phyloP scores from a whole-genome alignment of 2,888 invertebrate genomes.

The Pyrgus malvae region DNA sequence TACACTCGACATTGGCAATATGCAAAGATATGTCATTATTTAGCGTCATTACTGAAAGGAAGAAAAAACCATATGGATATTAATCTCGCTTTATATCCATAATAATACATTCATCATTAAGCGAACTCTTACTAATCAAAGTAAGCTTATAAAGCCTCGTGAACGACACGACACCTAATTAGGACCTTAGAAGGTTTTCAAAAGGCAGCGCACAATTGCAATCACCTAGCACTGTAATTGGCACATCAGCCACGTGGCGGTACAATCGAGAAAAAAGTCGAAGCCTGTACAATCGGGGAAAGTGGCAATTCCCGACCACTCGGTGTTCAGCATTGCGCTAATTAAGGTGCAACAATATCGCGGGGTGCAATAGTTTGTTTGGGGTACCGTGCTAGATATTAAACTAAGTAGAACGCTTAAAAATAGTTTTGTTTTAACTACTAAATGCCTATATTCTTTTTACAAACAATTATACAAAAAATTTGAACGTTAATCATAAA shows the following conservation, averaged over 20 bases:
- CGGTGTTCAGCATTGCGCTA: conserved; percentile 54
- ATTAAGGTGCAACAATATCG: conserved; percentile 59
- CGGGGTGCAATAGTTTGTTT: conserved; percentile 43
- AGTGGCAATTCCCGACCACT: conserved; percentile 63
- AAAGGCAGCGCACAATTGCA: conserved; percentile 36
- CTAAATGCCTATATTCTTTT: too few species aligned
- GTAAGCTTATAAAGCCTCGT: neutral
- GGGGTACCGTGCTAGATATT: conserved; percentile 37
- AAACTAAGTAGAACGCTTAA: too few species aligned
- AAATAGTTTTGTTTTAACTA: too few species aligned
- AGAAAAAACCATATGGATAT: too few species aligned
- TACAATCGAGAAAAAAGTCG: conserved; percentile 45
- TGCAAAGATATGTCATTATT: too few species aligned
- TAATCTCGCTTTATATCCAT: too few species aligned
- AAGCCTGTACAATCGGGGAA: conserved; percentile 45
- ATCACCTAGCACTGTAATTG: conserved; percentile 50
- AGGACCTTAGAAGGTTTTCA: conserved; percentile 37
- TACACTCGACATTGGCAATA: too few species aligned
- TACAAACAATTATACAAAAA: too few species aligned
- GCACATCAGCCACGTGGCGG: conserved; percentile 47
- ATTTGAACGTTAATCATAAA: too few species aligned
- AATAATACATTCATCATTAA: too few species aligned
- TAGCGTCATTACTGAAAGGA: too few species aligned
- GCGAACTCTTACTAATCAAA: neutral
- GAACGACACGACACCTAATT: conserved; percentile 39